Evolutionary conservation across 2,888 invertebrate species (phyloP).

Genomic region (Drosophila pseudotakahashii): DNA sequence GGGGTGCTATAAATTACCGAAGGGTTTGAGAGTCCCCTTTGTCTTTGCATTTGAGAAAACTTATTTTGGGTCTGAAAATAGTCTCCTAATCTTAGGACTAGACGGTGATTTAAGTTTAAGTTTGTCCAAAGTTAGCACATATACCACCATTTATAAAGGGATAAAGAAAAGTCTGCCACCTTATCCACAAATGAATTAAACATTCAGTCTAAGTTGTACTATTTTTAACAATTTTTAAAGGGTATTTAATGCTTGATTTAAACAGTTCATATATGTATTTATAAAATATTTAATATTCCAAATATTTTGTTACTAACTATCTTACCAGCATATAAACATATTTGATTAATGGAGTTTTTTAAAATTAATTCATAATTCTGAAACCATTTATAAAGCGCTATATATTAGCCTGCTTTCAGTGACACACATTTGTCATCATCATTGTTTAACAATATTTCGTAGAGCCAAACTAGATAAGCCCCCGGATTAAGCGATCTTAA

Average conservation of each 20-base stretch:
- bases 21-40: background rate
- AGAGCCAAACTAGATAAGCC: slow-evolving; percentile 15
- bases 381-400: background rate
- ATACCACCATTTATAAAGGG: too few relatives aligned
- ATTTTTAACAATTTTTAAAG: too few relatives aligned
- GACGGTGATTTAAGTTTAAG: background rate
- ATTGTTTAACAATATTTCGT: background rate
- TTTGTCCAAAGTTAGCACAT: too few relatives aligned
- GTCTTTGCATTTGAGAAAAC: background rate
- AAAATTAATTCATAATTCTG: background rate
- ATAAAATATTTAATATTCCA: too few relatives aligned
- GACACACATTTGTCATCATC: background rate
- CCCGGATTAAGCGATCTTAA: slow-evolving; percentile 18
- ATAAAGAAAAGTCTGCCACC: background rate
- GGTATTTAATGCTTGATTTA: too few relatives aligned
- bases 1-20: slow-evolving; percentile 11
- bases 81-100: slow-evolving; percentile 3
- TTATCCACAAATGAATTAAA: too few relatives aligned
- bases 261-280: too few relatives aligned
- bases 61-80: background rate
- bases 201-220: too few relatives aligned
- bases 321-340: too few relatives aligned
- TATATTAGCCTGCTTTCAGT: background rate
- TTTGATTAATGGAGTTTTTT: too few relatives aligned
- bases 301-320: too few relatives aligned